Evolutionary conservation across 1,140 invertebrate species (phyloP).

Genomic region (Drosophila erecta): DNA sequence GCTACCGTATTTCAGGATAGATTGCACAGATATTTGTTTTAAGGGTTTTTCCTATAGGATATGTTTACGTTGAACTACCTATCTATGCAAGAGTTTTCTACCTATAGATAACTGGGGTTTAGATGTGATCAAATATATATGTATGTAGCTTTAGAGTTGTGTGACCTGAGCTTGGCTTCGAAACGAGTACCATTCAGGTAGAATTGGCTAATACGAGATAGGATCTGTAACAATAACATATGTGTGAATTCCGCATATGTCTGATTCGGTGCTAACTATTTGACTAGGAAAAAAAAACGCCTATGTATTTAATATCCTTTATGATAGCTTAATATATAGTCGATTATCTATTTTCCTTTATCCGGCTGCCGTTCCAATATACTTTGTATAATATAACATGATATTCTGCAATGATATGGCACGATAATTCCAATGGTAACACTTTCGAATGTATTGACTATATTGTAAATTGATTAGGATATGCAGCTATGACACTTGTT

Average conservation of each 20-base stretch:
- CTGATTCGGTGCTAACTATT: constrained; percentile 46
- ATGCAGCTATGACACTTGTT: constrained; percentile 12
- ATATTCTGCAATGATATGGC: constrained; percentile 82
- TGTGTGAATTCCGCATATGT: constrained; percentile 7
- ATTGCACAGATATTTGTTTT: neutral
- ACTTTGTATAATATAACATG: constrained; percentile 63
- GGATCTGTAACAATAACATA: constrained; percentile 36
- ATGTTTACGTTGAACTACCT: constrained; percentile 2
- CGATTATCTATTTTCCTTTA: constrained; percentile 29
- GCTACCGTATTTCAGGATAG: neutral
- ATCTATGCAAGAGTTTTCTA: constrained; percentile 10
- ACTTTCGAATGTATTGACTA: constrained; percentile 20
- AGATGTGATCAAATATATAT: neutral
- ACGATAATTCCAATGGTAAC: constrained; percentile 63
- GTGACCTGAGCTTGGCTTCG: constrained; percentile 49
- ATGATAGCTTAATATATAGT: constrained; percentile 22
- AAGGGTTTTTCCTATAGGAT: constrained; percentile 6
- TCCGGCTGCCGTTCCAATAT: constrained; percentile 32
- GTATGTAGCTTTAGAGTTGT: constrained; percentile 20
- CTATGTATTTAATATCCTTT: constrained; percentile 17
- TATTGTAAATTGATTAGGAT: constrained; percentile 1
- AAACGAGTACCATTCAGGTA: constrained; percentile 48
- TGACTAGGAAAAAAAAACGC: constrained; percentile 40
- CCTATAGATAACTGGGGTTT: constrained; percentile 2
- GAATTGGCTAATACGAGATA: constrained; percentile 27